These are phyloP conservation scores for Trisateles emortualis DNA, from an alignment of 2,888 invertebrate species.

Conservation along the genomic window DNA sequence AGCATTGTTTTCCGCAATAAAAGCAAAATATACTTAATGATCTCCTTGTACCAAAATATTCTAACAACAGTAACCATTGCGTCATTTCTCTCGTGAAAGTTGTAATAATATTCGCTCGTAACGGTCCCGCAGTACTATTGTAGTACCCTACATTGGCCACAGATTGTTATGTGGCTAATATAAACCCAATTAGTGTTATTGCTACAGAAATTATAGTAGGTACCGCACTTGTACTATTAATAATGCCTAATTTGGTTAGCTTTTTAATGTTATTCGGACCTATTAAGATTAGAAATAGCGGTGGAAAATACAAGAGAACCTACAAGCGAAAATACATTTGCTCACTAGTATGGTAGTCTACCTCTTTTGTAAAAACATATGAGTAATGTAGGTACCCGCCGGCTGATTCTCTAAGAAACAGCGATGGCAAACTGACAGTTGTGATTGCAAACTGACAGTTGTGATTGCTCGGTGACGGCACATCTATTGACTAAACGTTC, in stretches of 20 bases:
- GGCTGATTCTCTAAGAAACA: too few relatives aligned
- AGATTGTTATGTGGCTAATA: constrained; percentile 47
- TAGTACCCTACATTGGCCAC: constrained; percentile 20
- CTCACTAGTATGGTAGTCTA: too few relatives aligned
- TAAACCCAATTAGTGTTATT: constrained; percentile 44
- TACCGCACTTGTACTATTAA: constrained; percentile 18
- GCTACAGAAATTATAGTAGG: constrained; percentile 31
- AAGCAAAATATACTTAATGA: not conserved
- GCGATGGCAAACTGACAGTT: too few relatives aligned
- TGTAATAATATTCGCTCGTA: constrained; percentile 32
- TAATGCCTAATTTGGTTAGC: constrained; percentile 13
- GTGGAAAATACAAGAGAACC: too few relatives aligned
- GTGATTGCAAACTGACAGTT: too few relatives aligned
- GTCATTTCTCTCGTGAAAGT: constrained; percentile 23
- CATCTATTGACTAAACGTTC: too few relatives aligned
- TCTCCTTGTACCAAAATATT: constrained; percentile 4
- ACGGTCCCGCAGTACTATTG: constrained; percentile 22
- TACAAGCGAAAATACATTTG: too few relatives aligned
- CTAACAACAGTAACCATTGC: constrained; percentile 17
- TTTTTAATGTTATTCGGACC: too few relatives aligned
- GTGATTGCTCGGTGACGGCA: too few relatives aligned
- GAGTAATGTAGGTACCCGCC: too few relatives aligned
- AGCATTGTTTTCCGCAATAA: not conserved
- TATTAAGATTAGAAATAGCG: too few relatives aligned
- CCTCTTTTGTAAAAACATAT: too few relatives aligned